These are phyloP conservation scores for Engystomops pustulosus DNA, from an alignment of 2,113 vertebrate species.

Conservation along the genomic window DNA sequence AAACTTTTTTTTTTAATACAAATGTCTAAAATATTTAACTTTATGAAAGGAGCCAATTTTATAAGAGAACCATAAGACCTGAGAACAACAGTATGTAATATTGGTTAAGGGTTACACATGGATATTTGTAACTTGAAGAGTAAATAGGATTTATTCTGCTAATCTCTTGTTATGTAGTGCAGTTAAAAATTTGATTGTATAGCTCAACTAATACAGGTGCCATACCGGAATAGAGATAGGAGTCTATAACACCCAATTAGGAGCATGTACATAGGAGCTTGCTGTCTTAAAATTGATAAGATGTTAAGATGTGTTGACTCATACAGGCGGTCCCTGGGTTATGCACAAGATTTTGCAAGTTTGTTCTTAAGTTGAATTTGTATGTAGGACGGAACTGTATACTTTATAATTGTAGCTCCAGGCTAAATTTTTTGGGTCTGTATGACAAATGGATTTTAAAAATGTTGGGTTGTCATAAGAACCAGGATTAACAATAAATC, in stretches of 20 bases:
- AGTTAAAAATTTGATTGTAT: conserved; percentile 34
- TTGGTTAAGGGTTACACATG: not conserved
- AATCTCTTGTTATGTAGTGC: not conserved
- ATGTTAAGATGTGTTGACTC: not conserved
- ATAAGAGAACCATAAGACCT: not conserved
- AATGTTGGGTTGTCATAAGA: no score
- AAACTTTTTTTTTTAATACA: no score
- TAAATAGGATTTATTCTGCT: conserved; percentile 7
- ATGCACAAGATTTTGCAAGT: no score
- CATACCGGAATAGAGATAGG: not conserved
- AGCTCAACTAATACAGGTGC: not conserved
- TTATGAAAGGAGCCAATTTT: not conserved
- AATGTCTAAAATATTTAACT: no score
- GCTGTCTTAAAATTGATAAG: not conserved
- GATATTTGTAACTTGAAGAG: not conserved
- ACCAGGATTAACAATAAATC: no score
- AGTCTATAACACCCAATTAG: not conserved
- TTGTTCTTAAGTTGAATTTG: no score
- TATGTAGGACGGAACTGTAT: no score
- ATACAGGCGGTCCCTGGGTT: no score
- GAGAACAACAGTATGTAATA: not conserved
- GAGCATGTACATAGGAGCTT: not conserved
- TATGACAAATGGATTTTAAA: no score
- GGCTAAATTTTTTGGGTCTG: no score
- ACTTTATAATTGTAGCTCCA: no score